phyloP scores from a whole-genome alignment of 2,113 vertebrate species.

The Pelvicachromis taeniatus region DNA sequence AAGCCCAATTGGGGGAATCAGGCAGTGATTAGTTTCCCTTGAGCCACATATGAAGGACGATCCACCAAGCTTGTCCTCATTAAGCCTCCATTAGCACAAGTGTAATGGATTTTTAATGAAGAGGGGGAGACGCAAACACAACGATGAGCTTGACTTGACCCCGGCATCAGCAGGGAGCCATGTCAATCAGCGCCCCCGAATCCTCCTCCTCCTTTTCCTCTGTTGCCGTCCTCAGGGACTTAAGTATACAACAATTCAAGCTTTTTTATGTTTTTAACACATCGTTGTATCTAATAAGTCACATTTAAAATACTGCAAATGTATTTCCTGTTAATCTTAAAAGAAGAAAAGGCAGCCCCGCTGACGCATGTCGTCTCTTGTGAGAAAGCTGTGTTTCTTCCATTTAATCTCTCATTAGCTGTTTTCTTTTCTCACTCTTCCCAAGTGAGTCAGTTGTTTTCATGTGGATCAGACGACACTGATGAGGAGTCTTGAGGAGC shows the following conservation, averaged over 20 bases:
- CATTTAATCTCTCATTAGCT: conserved; percentile 14
- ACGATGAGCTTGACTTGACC: conserved; percentile 32
- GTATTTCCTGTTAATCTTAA: neutral
- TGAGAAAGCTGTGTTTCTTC: neutral
- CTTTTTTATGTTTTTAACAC: neutral
- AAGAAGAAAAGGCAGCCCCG: neutral
- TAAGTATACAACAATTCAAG: neutral
- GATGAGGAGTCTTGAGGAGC: conserved; percentile 29
- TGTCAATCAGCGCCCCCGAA: neutral
- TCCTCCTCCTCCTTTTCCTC: neutral
- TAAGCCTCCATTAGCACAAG: conserved; percentile 48
- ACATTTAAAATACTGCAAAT: neutral
- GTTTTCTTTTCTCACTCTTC: neutral
- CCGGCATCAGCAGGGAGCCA: neutral
- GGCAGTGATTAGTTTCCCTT: conserved; percentile 39
- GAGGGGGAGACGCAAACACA: conserved; percentile 32
- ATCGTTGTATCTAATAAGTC: neutral
- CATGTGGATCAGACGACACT: neutral
- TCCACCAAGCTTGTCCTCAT: conserved; percentile 50
- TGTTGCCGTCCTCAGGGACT: neutral
- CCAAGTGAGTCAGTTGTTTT: neutral
- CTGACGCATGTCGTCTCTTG: neutral
- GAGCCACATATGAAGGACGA: conserved; percentile 52
- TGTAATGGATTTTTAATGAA: conserved; percentile 66
- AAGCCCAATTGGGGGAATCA: neutral